Evolutionary conservation across 2,113 vertebrate genomes (phyloP), one percentile per base, ranked within the genome.

Genomic region (Phyllostomus hastatus): DNA sequence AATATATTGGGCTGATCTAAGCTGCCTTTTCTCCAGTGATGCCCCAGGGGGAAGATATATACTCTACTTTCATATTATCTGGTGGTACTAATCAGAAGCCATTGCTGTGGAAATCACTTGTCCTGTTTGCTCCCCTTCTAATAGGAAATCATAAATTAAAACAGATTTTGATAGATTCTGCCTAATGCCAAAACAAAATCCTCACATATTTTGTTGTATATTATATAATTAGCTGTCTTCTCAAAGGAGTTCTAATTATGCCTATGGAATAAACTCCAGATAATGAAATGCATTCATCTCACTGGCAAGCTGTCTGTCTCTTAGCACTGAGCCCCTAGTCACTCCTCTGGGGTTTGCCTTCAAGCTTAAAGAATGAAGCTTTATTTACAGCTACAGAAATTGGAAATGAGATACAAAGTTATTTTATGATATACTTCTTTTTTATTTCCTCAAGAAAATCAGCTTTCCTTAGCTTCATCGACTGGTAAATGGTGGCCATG

Each of bases 191-290:
- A 57, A 92, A 81, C 75, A 72, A 97, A 97, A 95, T 91, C 84
- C 48, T 98, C 88, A 64, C 66, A 76, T 96, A 43, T 70, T 95
- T 97, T 96, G 28, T 66, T 75, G 73, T 75, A 66, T 91, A 87
- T 97, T 95, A 93, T 66, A 94, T 95, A 96, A 97, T 98, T 93
- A 94, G 93, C 89, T 76, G 79, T 95, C 97, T 97, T 97, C 96
- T 96, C 95, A 91, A 64, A 96, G 89, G 93, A 96, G 70, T 96
- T 94, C 95, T 97, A 96, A 97, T 96, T 97, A 97, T 85, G 90
- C 93, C 89, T 88, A 7, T 90, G 66, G 93, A 97, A 93, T 96
- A 91, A 87, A 83, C 87, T 88, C 20, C 46, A 86, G 97, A 88
- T 96, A 97, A 97, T 95, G 94, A 97, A 97, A 95, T 91, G 57